These are phyloP conservation scores for Dryadula phaetusa DNA, from an alignment of 2,888 invertebrate species.

Conservation along the genomic window DNA sequence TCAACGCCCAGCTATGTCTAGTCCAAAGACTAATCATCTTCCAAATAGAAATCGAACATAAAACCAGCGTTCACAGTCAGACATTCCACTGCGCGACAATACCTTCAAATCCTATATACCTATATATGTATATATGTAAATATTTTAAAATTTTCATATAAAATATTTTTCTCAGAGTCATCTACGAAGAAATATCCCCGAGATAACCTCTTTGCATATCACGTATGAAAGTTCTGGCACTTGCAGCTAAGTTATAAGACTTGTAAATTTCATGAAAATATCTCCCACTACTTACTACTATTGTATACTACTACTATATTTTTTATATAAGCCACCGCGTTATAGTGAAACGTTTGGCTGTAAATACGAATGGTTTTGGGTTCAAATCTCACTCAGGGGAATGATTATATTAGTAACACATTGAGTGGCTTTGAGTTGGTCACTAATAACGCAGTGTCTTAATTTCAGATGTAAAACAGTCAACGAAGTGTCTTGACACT, in stretches of 20 bases:
- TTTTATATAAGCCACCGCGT: neutral
- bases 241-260: constrained; percentile 1
- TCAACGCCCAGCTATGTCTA: no score
- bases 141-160: neutral
- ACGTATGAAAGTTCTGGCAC: constrained; percentile 10
- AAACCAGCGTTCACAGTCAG: no score
- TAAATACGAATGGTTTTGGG: no score
- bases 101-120: neutral
- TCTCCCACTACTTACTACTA: neutral
- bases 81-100: neutral
- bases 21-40: no score
- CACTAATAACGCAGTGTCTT: no score
- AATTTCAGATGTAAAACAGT: no score
- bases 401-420: no score
- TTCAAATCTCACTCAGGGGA: no score
- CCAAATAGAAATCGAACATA: neutral
- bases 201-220: constrained; percentile 11
- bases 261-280: constrained; percentile 3
- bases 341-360: no score
- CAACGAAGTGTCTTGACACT: no score
- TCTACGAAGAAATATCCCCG: constrained; percentile 48
- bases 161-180: constrained; percentile 53
- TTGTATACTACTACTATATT: neutral
- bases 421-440: no score
- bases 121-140: constrained; percentile 1